Evolutionary conservation across 2,888 invertebrate species (phyloP).

Genomic region (Drosophila diplacantha): DNA sequence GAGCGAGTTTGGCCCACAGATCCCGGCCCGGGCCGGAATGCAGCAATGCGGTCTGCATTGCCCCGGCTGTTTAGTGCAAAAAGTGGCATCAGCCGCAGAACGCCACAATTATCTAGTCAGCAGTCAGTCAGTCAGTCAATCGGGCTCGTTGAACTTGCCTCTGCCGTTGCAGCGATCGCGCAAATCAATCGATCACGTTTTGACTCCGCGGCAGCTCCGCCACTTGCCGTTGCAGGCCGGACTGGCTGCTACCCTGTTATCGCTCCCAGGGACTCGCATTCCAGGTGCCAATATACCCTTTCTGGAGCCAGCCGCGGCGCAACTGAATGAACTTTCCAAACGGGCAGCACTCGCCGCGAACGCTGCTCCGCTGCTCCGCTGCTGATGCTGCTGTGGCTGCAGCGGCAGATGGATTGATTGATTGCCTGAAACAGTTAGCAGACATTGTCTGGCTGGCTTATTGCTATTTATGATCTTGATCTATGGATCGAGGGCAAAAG

Average conservation of each 20-base stretch:
- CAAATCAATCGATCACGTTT: slow-evolving; percentile 77
- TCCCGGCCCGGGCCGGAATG: slow-evolving; percentile 60
- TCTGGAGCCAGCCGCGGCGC: slow-evolving; percentile 51
- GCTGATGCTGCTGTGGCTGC: slow-evolving; percentile 37
- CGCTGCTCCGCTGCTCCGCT: slow-evolving; percentile 19
- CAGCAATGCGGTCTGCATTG: slow-evolving; percentile 48
- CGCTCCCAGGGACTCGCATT: slow-evolving; percentile 1
- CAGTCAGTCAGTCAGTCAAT: slow-evolving; percentile 71
- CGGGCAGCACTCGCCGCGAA: slow-evolving; percentile 54
- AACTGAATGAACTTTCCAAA: slow-evolving; percentile 71
- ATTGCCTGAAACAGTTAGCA: slow-evolving; percentile 76
- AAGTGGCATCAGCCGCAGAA: slow-evolving; percentile 58
- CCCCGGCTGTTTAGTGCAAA: slow-evolving; percentile 61
- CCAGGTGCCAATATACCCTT: slow-evolving; percentile 16
- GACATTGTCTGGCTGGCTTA: slow-evolving; percentile 71
- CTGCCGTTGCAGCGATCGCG: slow-evolving; percentile 72
- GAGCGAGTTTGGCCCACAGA: slow-evolving; percentile 41
- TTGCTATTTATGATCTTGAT: slow-evolving; percentile 77
- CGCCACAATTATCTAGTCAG: slow-evolving; percentile 77
- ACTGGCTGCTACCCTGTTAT: slow-evolving; percentile 14
- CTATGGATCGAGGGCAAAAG: slow-evolving; percentile 76
- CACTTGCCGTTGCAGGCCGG: slow-evolving; percentile 24
- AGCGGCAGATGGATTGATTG: slow-evolving; percentile 72
- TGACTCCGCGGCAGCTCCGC: slow-evolving; percentile 49
- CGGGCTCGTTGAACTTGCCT: slow-evolving; percentile 74